A percentile compares a stretch with the other conserved stretches of the same genome.
Evolutionary conservation across 1,140 invertebrate species (phyloP).

Genomic region (Globodera rostochiensis): DNA sequence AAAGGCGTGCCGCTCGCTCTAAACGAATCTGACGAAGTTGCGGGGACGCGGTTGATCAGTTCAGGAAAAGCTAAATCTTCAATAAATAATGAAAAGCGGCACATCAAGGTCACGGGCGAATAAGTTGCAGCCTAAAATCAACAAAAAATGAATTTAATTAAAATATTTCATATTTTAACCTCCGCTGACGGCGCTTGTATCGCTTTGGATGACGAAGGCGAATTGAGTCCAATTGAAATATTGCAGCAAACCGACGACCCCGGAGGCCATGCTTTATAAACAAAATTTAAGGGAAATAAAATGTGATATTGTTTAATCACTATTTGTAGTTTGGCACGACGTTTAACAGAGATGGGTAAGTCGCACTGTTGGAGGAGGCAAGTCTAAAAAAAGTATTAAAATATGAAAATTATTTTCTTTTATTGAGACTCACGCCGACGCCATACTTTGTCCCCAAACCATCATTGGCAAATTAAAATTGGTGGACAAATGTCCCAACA

Average conservation of each 20-base stretch:
- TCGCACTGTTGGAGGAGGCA: neutral
- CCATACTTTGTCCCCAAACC: neutral
- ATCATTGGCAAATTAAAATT: neutral
- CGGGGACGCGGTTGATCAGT: no score
- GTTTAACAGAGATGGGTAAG: neutral
- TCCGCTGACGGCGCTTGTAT: neutral
- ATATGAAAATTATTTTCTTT: neutral
- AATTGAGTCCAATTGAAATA: neutral
- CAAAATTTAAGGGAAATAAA: neutral
- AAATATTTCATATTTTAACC: neutral
- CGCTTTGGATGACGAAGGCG: neutral
- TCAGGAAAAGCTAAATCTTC: no score
- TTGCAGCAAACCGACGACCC: neutral
- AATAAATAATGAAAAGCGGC: no score
- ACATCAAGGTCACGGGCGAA: neutral
- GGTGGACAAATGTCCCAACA: neutral
- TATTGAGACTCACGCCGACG: neutral
- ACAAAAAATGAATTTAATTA: neutral
- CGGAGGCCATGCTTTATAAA: neutral
- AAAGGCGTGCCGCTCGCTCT: no score
- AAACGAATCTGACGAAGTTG: no score
- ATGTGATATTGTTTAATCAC: neutral
- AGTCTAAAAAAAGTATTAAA: neutral
- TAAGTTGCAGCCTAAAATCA: neutral
- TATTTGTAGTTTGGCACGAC: neutral